Percentiles rank a stretch among this genome's conserved stretches.
Evolutionary conservation across 23 tunicate genomes (phyloP).

Genomic region (Phallusia fumigata): DNA sequence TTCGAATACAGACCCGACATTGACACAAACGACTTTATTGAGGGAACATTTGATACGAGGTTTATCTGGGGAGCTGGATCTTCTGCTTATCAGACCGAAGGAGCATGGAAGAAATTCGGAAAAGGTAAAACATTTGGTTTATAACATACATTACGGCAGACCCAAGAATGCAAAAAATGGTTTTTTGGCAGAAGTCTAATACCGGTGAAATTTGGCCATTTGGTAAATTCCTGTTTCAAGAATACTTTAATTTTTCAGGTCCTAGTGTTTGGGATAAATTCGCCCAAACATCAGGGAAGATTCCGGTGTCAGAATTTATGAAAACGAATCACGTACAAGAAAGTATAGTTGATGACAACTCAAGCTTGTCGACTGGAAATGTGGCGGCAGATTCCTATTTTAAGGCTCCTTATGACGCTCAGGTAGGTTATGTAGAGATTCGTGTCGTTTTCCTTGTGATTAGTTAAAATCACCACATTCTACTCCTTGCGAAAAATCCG

Average conservation of each 20-base stretch:
- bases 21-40: constrained; percentile 15
- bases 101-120: constrained; percentile 52
- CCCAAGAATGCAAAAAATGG: no score
- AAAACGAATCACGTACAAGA: constrained; percentile 44
- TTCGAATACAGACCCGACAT: background rate
- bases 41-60: constrained; percentile 25
- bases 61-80: constrained; percentile 51
- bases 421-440: no score
- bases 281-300: constrained; percentile 37
- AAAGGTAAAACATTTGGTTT: constrained; percentile 27
- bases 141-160: no score
- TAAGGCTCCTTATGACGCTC: constrained; percentile 64
- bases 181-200: no score
- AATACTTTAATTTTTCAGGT: constrained; percentile 30
- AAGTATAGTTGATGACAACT: constrained; percentile 68
- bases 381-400: constrained; percentile 81
- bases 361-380: constrained; percentile 71
- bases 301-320: constrained; percentile 46
- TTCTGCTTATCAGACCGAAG: constrained; percentile 51
- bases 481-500: no score
- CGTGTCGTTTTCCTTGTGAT: no score
- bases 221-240: no score
- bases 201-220: no score
- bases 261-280: constrained; percentile 83
- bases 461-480: no score